phyloP scores from a whole-genome alignment of 1,140 invertebrate species.

The Cardiocondyla obscurior region DNA sequence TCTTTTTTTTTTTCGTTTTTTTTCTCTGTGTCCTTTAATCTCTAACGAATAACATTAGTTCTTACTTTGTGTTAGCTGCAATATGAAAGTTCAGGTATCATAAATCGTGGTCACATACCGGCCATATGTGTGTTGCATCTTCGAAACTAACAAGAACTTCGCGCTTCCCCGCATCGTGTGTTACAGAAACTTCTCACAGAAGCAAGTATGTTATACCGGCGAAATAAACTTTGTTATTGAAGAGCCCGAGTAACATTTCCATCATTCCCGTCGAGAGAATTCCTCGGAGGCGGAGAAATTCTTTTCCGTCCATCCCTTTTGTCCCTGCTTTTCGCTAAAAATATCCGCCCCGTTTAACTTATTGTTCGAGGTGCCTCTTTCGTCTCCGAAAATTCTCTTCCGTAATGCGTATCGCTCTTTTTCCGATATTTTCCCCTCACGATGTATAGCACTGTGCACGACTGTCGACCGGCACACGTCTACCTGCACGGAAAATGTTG shows the following conservation, averaged over 20 bases:
- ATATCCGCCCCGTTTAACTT: conserved; percentile 15
- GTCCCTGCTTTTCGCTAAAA: conserved; percentile 1
- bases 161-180: conserved; percentile 65
- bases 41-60: not conserved
- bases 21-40: not conserved
- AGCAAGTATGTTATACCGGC: not conserved
- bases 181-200: conserved; percentile 43
- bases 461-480: conserved; percentile 51
- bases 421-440: conserved; percentile 57
- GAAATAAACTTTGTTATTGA: conserved; percentile 8
- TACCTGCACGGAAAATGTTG: conserved; percentile 57
- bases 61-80: conserved; percentile 18
- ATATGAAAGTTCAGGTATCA: not conserved
- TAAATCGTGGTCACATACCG: conserved; percentile 25
- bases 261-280: not conserved
- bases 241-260: conserved; percentile 30
- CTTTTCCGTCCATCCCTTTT: not conserved
- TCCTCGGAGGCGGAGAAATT: not conserved
- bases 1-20: not conserved
- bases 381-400: conserved; percentile 19
- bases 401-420: conserved; percentile 22
- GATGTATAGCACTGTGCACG: conserved; percentile 61
- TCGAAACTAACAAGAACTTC: conserved; percentile 68
- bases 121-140: conserved; percentile 62
- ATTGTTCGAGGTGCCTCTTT: not conserved